Base-by-base conservation (phyloP, 1,140 invertebrate genomes). In the Medauroidea extradentata region DNA sequence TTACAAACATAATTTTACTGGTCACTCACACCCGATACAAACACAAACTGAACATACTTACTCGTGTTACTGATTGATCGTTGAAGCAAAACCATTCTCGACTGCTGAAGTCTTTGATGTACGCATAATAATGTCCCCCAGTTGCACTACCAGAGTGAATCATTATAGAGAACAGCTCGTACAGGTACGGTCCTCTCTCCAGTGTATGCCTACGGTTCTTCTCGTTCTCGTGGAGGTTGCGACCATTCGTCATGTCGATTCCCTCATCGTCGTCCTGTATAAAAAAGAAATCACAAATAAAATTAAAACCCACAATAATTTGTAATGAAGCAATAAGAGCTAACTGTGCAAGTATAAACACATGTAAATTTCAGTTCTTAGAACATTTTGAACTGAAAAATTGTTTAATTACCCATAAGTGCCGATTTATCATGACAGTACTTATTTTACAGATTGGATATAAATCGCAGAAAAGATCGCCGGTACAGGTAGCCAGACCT, bases 61-160 rank as follows among this genome's bases (percentile, higher is more conserved):
- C 85, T 67, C 78, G 71, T 19, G 76, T 79, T 16, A 90, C 87
- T 65, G 75, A 83, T 72, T 90, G 86, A 74, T 93, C 91, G 71
- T 93, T 92, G 68, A 91, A 93, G 69, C 89, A 89, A 68, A 84
- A 86, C 91, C 91, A 94, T 61, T 86, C 78, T 16, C 82, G 77
- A 29, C 81, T 88, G 43, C 81, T 76, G 49, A 93, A 90, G 69
- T 94, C 93, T 81, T 93, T 94, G 43, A 96, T 93, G 65, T 95
- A 95, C 18, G 91, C 93, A 73, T 93, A 96, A 75, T 96, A 96
- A 76, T 96, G 94, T 1, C 94, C 94, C 25, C 92, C 92, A 44
- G 88, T 89, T 0, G 93, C 91, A 77, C 88, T 93, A 7, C 94
- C 94, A 29, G 91, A 92, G 75, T 96, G 94, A 53, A 96, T 90